These are phyloP conservation scores for Zeuzera pyrina DNA, from an alignment of 2,888 invertebrate genomes.

Conservation along the genomic window DNA sequence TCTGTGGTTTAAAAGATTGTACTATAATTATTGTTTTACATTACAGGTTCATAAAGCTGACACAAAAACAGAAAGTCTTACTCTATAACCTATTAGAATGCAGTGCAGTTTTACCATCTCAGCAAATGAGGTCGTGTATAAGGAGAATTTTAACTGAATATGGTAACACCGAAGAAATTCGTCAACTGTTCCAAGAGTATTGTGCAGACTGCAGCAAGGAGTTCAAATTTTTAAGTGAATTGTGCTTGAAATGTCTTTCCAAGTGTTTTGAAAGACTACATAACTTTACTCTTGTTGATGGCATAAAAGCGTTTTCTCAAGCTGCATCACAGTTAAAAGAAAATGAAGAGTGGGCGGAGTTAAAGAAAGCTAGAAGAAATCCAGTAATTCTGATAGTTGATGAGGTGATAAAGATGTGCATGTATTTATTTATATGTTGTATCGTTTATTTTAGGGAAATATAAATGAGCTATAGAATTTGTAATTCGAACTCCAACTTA, in stretches of 20 bases:
- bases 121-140: conserved; percentile 48
- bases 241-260: conserved; percentile 50
- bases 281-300: conserved; percentile 45
- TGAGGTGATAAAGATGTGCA: conserved; percentile 75
- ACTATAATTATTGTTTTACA: conserved; percentile 1
- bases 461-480: too few relatives aligned
- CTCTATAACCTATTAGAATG: conserved; percentile 55
- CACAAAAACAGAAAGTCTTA: conserved; percentile 44
- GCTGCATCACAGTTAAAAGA: conserved; percentile 46
- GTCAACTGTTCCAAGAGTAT: conserved; percentile 23
- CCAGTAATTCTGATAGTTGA: conserved; percentile 79
- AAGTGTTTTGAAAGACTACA: conserved; percentile 45
- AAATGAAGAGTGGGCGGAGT: conserved; percentile 37
- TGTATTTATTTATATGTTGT: too few relatives aligned
- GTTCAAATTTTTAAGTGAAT: conserved; percentile 36
- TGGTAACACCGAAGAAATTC: conserved; percentile 38
- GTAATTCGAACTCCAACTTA: too few relatives aligned
- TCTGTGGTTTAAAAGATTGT: too few relatives aligned
- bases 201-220: conserved; percentile 38
- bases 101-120: conserved; percentile 34
- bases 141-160: conserved; percentile 51
- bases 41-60: conserved; percentile 47
- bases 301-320: conserved; percentile 52
- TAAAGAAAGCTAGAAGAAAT: conserved; percentile 64
- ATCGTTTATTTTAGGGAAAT: too few relatives aligned